A percentile compares a stretch with the other conserved stretches of the same genome.
phyloP scores from a whole-genome alignment of 2,797 vertebrate species.

The Sardinella longiceps region DNA sequence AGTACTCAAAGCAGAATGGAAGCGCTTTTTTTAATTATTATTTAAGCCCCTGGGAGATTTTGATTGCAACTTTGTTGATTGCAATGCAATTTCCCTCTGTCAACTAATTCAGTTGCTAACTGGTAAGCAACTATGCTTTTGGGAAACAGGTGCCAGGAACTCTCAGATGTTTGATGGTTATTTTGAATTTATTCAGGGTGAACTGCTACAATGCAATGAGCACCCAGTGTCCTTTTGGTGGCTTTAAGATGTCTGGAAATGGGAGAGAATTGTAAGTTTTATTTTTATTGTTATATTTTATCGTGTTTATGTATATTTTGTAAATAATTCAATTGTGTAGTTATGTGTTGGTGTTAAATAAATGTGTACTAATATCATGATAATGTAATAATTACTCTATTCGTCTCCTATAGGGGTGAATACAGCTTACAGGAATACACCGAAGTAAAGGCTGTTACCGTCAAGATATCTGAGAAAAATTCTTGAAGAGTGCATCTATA shows the following conservation, averaged over 20 bases:
- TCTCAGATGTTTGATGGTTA: neutral
- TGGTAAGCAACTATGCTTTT: no score
- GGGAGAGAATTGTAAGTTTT: constrained; percentile 88
- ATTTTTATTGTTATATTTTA: neutral
- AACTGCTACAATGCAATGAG: constrained; percentile 84
- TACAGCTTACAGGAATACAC: constrained; percentile 86
- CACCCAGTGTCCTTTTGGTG: constrained; percentile 84
- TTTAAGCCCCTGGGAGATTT: no score
- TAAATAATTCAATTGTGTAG: neutral
- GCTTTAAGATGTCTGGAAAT: constrained; percentile 94
- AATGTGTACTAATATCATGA: neutral
- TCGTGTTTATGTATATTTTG: neutral
- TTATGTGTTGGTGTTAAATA: neutral
- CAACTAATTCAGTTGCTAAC: no score
- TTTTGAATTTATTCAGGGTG: constrained; percentile 72
- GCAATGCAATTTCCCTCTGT: no score
- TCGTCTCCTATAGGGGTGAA: constrained; percentile 78
- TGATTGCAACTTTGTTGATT: no score
- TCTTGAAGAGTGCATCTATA: constrained; percentile 72
- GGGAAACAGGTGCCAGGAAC: no score
- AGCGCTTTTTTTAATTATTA: no score
- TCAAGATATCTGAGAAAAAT: constrained; percentile 87
- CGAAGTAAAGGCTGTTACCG: constrained; percentile 85
- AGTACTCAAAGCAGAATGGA: no score
- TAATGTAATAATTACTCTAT: neutral